A percentile compares a stretch with the other conserved stretches of the same genome.
phyloP scores from a whole-genome alignment of 2,113 vertebrate genomes.

The Ptychochromis oligacanthus region DNA sequence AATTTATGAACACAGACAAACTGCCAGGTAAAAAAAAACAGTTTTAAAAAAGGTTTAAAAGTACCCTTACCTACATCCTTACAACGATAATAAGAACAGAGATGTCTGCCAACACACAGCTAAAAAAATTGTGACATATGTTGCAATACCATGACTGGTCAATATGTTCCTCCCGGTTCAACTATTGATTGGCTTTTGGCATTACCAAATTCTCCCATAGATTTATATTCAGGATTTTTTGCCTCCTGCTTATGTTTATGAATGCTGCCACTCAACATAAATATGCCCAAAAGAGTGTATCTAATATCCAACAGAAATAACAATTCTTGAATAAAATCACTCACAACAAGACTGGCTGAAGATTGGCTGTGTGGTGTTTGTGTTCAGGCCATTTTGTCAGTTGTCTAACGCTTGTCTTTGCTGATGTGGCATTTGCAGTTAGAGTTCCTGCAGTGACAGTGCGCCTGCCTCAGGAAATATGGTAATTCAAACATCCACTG shows the following conservation, averaged over 20 bases:
- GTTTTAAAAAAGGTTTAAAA: no score
- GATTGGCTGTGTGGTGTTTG: not conserved
- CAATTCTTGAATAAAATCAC: not conserved
- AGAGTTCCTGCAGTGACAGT: not conserved
- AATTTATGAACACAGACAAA: no score
- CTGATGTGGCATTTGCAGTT: not conserved
- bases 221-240: no score
- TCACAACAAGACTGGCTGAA: not conserved
- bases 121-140: fast-evolving
- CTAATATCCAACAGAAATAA: fast-evolving
- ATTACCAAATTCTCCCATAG: no score
- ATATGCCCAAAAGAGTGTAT: not conserved
- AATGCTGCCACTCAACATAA: not conserved
- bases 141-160: fast-evolving
- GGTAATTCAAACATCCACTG: not conserved
- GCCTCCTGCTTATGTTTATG: no score
- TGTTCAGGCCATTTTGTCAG: not conserved
- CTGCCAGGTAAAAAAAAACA: not conserved
- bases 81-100: not conserved
- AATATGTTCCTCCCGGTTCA: no score
- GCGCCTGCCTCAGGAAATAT: not conserved
- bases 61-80: not conserved
- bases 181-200: not conserved
- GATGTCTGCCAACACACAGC: not conserved
- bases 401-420: not conserved